These are phyloP conservation scores for Hemaris fuciformis DNA, from an alignment of 2,888 invertebrate genomes.

Conservation along the genomic window DNA sequence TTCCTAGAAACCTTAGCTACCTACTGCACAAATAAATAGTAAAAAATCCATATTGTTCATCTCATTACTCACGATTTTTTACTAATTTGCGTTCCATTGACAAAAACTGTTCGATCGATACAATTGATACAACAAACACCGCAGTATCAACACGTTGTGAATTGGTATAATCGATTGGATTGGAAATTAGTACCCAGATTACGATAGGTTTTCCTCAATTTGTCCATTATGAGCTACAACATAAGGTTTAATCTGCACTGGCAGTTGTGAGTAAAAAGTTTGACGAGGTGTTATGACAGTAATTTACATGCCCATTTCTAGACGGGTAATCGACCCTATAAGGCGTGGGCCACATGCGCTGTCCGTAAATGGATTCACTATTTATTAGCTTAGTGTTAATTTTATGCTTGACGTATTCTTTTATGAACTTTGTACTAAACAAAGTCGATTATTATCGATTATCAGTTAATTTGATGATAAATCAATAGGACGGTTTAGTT, in stretches of 20 bases:
- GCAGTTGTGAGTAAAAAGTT: constrained; percentile 17
- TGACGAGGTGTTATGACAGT: constrained; percentile 51
- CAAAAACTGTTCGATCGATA: neutral
- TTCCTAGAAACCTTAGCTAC: neutral
- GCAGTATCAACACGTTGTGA: constrained; percentile 36
- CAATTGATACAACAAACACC: constrained; percentile 15
- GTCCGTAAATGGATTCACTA: constrained; percentile 21
- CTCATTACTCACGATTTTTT: neutral
- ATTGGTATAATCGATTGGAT: constrained; percentile 54
- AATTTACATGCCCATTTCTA: constrained; percentile 53
- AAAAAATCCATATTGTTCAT: neutral
- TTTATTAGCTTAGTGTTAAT: constrained; percentile 5
- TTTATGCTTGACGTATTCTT: neutral
- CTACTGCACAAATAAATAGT: too few relatives aligned
- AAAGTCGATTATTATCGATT: neutral
- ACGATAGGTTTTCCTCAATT: constrained; percentile 22
- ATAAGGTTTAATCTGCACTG: constrained; percentile 24
- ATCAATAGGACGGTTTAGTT: neutral
- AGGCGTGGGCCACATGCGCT: constrained; percentile 41
- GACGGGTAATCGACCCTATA: constrained; percentile 42
- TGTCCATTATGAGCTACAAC: neutral
- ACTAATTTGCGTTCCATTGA: neutral
- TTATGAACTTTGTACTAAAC: neutral
- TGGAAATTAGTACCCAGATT: constrained; percentile 42
- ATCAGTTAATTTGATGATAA: neutral